A percentile compares a stretch with the other conserved stretches of the same genome.
phyloP scores from a whole-genome alignment of 1,140 invertebrate species.

The Pseudomyrmex dendroicus region DNA sequence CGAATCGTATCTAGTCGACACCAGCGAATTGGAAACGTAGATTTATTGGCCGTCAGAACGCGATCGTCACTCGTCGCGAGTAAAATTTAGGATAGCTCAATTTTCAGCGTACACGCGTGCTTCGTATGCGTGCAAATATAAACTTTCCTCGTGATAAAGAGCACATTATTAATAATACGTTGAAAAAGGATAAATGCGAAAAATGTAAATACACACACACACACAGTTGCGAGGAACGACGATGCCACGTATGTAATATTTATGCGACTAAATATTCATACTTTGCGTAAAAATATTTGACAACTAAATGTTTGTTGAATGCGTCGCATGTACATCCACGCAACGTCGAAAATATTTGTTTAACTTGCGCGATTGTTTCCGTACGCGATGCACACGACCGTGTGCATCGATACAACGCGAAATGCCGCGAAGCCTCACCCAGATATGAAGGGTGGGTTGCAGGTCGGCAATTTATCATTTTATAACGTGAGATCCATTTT shows the following conservation, averaged over 20 bases:
- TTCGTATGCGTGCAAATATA: background rate
- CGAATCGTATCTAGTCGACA: slow-evolving; percentile 75
- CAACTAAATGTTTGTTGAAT: slow-evolving; percentile 24
- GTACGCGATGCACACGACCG: background rate
- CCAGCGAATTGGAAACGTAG: slow-evolving; percentile 77
- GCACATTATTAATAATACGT: slow-evolving; percentile 32
- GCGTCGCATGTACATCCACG: background rate
- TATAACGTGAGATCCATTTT: slow-evolving; percentile 35
- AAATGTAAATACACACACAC: no score
- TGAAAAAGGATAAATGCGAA: slow-evolving; percentile 1
- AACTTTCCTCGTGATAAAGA: background rate
- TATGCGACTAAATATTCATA: slow-evolving; percentile 28
- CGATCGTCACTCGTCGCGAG: slow-evolving; percentile 73
- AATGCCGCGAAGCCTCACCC: background rate
- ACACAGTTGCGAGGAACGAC: background rate
- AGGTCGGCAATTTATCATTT: slow-evolving; percentile 46
- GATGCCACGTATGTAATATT: background rate
- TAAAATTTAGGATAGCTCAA: slow-evolving; percentile 76
- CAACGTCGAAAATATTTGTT: slow-evolving; percentile 39
- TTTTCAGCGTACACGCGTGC: slow-evolving; percentile 36
- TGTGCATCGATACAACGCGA: slow-evolving; percentile 24
- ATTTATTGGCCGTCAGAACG: slow-evolving; percentile 79
- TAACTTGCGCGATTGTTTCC: slow-evolving; percentile 45
- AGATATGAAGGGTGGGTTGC: slow-evolving; percentile 1
- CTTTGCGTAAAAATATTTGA: slow-evolving; percentile 34